Conservation (phyloP, 2,113 vertebrate species). For the Mustela nigripes region DNA sequence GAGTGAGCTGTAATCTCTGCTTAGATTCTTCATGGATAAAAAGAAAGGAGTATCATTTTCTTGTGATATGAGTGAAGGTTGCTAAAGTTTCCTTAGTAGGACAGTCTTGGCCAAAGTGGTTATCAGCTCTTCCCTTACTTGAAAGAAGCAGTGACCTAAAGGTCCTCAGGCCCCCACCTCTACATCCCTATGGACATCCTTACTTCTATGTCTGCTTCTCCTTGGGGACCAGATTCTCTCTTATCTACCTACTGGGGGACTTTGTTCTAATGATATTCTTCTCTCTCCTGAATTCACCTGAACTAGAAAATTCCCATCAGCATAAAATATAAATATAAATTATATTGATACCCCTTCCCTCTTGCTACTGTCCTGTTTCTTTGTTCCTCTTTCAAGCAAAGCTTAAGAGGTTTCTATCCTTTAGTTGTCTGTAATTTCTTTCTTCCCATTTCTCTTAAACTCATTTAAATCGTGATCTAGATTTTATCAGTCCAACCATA, state of each 20-base stretch:
- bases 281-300: neutral
- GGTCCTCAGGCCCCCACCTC: neutral
- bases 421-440: neutral
- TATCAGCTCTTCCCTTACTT: neutral
- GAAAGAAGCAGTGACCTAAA: conserved; percentile 1
- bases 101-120: neutral
- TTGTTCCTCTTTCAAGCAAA: neutral
- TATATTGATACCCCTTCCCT: neutral
- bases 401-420: neutral
- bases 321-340: neutral
- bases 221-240: neutral
- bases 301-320: neutral
- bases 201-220: neutral
- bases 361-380: neutral
- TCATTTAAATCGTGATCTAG: neutral
- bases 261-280: neutral
- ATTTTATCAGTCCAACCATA: neutral
- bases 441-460: neutral
- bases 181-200: neutral
- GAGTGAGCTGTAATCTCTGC: neutral
- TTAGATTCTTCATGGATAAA: neutral
- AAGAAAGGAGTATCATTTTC: neutral
- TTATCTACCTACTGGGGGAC: neutral
- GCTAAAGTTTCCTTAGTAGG: neutral
- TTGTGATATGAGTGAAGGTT: neutral